A percentile compares a stretch with the other conserved stretches of the same genome.
phyloP scores from a whole-genome alignment of 1,140 invertebrate genomes.

The Goniozus legneri region DNA sequence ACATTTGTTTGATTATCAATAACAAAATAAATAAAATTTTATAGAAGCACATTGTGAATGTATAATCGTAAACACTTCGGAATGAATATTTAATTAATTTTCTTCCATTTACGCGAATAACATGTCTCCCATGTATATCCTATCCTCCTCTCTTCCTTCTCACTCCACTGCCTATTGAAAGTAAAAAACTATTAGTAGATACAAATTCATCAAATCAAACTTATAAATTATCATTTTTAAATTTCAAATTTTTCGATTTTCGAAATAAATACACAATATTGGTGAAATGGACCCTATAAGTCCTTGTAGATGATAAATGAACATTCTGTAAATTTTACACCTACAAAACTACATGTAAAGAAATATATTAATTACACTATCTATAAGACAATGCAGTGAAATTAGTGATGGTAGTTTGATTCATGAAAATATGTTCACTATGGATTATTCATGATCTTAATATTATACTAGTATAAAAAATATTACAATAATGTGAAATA shows the following conservation, averaged over 20 bases:
- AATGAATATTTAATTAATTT: conserved; percentile 19
- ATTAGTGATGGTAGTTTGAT: too few relatives aligned
- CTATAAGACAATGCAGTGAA: too few relatives aligned
- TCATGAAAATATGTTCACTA: conserved; percentile 12
- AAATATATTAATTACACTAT: too few relatives aligned
- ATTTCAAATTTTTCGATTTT: conserved; percentile 26
- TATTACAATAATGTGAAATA: background rate
- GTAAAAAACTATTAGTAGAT: conserved; percentile 56
- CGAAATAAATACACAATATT: too few relatives aligned
- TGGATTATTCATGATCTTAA: conserved; percentile 10
- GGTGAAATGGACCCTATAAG: too few relatives aligned
- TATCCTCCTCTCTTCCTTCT: conserved; percentile 45
- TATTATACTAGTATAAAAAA: conserved; percentile 8
- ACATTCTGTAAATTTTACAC: conserved; percentile 38
- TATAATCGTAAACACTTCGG: too few relatives aligned
- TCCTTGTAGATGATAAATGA: conserved; percentile 35
- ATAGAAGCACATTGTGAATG: too few relatives aligned
- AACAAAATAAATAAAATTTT: too few relatives aligned
- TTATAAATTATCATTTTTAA: conserved; percentile 24
- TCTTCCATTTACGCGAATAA: conserved; percentile 45
- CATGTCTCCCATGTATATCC: conserved; percentile 47
- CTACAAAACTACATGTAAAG: too few relatives aligned
- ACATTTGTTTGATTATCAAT: background rate
- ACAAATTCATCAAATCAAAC: conserved; percentile 39
- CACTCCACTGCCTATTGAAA: conserved; percentile 49